Base-by-base conservation (phyloP, 2,113 vertebrate species). In the Oreochromis niloticus region DNA sequence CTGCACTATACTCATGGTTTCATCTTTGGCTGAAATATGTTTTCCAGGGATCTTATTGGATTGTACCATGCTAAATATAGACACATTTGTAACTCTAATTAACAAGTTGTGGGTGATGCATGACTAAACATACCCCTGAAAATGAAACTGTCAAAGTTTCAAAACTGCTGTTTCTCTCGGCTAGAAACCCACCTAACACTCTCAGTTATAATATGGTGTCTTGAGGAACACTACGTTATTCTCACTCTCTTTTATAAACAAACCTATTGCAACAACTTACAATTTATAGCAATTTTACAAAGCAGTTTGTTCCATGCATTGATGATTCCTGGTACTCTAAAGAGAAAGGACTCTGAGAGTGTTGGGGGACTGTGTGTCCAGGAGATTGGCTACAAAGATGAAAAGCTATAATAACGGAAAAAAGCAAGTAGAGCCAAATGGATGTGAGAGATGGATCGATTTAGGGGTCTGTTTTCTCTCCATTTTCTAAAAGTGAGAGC, bases 221-320 rank as follows among this genome's bases (percentile, higher is more conserved):
- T 68, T 24, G 6, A 80, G 80, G 24, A 39, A 17, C 48, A 36
- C 3, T 2, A 30, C 17, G 46, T 90, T 85, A 87, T 87, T 73
- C 36, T 89, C 57, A 79, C 16, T 87, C 9, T 84, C 46, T 55
- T 86, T 46, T 82, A 88, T 19, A 82, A 90, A 81, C 55, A 63
- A 81, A 73, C 54, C 13, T 73, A 91, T 87, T 59, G 36, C 73
- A 48, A 84, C 83, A 82, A 75, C 19, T 34, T 78, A 80, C 88
- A 92, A 83, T 94, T 93, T 87, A 75, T 81, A 84, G 91, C 93
- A 94, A 86, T 95, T 94, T 95, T 61, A 39, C 85, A 56, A 81
- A 91, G 85, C 87, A 88, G 87, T 95, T 95, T 94, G 71, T 92
- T 88, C 88, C 84, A 36, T 90, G 85, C 89, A 89, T 90, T 93